Percentiles rank a stretch among this genome's conserved stretches.
phyloP scores from a whole-genome alignment of 2,888 invertebrate genomes.

The Zaprionus obscuricornis region DNA sequence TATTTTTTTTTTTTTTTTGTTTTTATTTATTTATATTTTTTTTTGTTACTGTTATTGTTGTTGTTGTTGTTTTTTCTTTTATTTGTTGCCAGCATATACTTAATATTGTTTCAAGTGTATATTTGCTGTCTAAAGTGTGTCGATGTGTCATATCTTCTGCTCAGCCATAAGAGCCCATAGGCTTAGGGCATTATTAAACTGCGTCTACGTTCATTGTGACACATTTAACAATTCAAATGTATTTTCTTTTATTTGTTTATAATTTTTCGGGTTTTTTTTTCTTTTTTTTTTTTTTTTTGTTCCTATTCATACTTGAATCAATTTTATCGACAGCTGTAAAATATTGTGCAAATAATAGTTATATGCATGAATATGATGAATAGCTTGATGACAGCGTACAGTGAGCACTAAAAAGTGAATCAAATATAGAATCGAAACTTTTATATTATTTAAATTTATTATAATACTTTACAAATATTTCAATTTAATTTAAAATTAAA shows the following conservation, averaged over 20 bases:
- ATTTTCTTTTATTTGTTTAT: slow-evolving; percentile 2
- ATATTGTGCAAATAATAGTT: slow-evolving; percentile 48
- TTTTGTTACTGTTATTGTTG: slow-evolving; percentile 22
- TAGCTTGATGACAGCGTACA: slow-evolving; percentile 18
- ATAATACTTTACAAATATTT: neutral
- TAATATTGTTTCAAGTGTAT: slow-evolving; percentile 68
- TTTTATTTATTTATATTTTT: slow-evolving; percentile 33
- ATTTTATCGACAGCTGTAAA: slow-evolving; percentile 49
- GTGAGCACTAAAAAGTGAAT: neutral
- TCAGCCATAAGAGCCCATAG: slow-evolving; percentile 7
- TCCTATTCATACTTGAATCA: slow-evolving; percentile 39
- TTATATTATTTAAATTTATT: too few relatives aligned
- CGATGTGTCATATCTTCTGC: slow-evolving; percentile 54
- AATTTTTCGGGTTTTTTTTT: neutral
- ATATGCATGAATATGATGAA: slow-evolving; percentile 15
- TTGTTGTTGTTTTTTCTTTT: neutral
- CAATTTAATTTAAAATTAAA: neutral
- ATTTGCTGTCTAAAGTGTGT: slow-evolving; percentile 55
- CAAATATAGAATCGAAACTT: too few relatives aligned
- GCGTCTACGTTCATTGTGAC: slow-evolving; percentile 51
- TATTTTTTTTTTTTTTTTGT: slow-evolving; percentile 44
- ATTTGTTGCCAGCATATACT: slow-evolving; percentile 33
- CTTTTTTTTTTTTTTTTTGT: neutral
- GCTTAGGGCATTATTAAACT: slow-evolving; percentile 45
- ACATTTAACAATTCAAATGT: slow-evolving; percentile 52